Conservation (phyloP, 1,140 invertebrate species). For the Temnothorax longispinosus region DNA sequence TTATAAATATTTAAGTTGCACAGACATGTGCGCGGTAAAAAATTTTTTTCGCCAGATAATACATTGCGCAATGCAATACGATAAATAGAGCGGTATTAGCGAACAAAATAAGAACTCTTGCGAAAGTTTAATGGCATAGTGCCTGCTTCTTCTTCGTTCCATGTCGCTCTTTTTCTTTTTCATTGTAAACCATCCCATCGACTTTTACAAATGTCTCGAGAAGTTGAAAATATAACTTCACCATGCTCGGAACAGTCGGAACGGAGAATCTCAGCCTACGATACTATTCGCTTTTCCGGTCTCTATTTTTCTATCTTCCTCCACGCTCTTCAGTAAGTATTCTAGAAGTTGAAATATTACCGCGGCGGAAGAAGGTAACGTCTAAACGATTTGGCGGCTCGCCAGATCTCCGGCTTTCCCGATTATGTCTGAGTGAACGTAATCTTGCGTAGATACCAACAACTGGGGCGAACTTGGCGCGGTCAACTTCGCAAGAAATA, state of each 20-base stretch:
- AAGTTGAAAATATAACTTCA: constrained; percentile 62
- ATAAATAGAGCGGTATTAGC: constrained; percentile 47
- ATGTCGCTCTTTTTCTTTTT: constrained; percentile 3
- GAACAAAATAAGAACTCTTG: constrained; percentile 59
- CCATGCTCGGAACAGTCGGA: constrained; percentile 15
- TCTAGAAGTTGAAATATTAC: constrained; percentile 70
- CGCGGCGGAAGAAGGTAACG: constrained; percentile 60
- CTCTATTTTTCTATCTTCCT: constrained; percentile 52
- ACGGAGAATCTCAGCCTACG: constrained; percentile 49
- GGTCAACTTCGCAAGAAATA: constrained; percentile 37
- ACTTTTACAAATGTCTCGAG: constrained; percentile 59
- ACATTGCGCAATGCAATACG: constrained; percentile 18
- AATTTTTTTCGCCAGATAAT: neutral
- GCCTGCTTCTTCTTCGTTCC: neutral
- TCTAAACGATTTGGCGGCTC: constrained; percentile 69
- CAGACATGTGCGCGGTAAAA: neutral
- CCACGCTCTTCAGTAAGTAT: constrained; percentile 53
- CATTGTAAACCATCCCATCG: constrained; percentile 15
- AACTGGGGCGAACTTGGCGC: constrained; percentile 45
- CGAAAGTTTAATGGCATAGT: constrained; percentile 54
- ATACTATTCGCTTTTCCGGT: constrained; percentile 43
- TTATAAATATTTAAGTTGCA: neutral
- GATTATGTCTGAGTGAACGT: constrained; percentile 67
- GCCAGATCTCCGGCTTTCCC: constrained; percentile 60
- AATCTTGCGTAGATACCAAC: constrained; percentile 68